Evolutionary conservation across 2,888 invertebrate genomes (phyloP).

Genomic region (Thyatira batis): DNA sequence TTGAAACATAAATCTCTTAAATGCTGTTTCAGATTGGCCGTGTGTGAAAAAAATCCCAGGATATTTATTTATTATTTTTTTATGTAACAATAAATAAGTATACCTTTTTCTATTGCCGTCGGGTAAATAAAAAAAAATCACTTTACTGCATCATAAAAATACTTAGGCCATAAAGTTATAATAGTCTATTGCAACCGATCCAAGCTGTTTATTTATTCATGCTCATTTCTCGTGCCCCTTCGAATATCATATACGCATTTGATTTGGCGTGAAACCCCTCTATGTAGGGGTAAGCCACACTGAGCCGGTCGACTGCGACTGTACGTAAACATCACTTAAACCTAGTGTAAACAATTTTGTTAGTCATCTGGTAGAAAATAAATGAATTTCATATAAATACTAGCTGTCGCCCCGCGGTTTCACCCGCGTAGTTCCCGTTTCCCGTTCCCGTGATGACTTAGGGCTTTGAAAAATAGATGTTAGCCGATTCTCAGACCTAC

Average conservation of each 20-base stretch:
- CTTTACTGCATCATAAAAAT: not conserved
- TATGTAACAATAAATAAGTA: not conserved
- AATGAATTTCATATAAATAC: conserved; percentile 26
- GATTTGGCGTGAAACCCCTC: conserved; percentile 10
- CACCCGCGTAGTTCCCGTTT: no score
- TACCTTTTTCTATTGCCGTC: not conserved
- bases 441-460: no score
- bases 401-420: no score
- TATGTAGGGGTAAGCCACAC: conserved; percentile 21
- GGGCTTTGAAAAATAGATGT: no score
- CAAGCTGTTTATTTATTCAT: conserved; percentile 22
- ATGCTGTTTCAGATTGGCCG: no score
- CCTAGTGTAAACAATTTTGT: conserved; percentile 32
- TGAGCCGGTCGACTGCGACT: conserved; percentile 16
- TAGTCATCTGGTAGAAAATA: conserved; percentile 42
- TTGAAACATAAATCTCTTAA: no score
- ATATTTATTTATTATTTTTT: not conserved
- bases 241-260: conserved; percentile 18
- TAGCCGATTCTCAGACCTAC: no score
- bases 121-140: not conserved
- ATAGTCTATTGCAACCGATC: not conserved
- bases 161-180: not conserved
- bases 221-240: conserved; percentile 23
- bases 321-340: conserved; percentile 33
- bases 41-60: no score